A percentile compares a stretch with the other conserved stretches of the same genome.
These are phyloP conservation scores for Eidolon helvum DNA, from an alignment of 2,113 vertebrate species.

Conservation along the genomic window DNA sequence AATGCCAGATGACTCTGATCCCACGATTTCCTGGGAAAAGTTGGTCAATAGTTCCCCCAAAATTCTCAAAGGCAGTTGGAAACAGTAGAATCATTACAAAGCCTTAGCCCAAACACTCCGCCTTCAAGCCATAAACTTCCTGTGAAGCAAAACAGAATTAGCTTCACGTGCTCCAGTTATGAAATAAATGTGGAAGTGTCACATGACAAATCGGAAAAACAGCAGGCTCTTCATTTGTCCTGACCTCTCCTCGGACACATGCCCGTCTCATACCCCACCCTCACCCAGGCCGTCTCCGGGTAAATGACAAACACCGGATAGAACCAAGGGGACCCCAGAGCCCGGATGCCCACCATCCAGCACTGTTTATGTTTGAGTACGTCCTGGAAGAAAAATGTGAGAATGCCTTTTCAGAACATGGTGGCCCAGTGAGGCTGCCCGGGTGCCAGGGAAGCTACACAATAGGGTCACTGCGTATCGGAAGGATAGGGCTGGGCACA, in stretches of 20 bases:
- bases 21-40: not conserved
- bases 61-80: not conserved
- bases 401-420: constrained; percentile 65
- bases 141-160: not conserved
- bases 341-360: constrained; percentile 50
- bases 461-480: constrained; percentile 55
- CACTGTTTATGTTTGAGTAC: constrained; percentile 60
- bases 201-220: not conserved
- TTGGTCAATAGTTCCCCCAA: not conserved
- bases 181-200: not conserved
- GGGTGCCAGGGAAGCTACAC: constrained; percentile 77
- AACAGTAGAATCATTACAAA: accelerated
- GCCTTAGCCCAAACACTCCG: not conserved
- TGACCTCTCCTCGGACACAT: not conserved
- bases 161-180: not conserved
- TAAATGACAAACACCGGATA: constrained; percentile 61
- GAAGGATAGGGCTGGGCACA: constrained; percentile 79
- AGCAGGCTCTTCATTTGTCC: not conserved
- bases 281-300: constrained; percentile 40
- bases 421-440: constrained; percentile 53
- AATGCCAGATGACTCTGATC: not conserved
- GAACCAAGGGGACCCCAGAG: constrained; percentile 15
- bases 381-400: constrained; percentile 68
- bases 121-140: constrained; percentile 44
- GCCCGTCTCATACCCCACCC: not conserved